A percentile compares a stretch with the other conserved stretches of the same genome.
phyloP scores from a whole-genome alignment of 2,888 invertebrate genomes.

The Sarcophaga carnaria region DNA sequence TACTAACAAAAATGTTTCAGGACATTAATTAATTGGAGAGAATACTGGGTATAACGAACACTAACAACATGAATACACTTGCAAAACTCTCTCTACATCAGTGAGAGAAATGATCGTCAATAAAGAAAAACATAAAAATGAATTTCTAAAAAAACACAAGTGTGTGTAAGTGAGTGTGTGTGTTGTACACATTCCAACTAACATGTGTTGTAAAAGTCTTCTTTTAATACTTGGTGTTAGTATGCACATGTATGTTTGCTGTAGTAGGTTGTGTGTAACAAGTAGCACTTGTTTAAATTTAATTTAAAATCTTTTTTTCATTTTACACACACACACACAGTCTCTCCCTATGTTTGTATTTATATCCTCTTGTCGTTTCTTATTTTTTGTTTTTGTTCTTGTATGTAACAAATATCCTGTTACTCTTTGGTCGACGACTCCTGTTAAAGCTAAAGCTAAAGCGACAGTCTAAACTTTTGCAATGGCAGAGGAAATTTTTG shows the following conservation, averaged over 20 bases:
- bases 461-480: background rate
- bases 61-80: background rate
- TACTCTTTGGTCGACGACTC: background rate
- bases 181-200: conserved; percentile 2
- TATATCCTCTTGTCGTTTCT: background rate
- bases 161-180: background rate
- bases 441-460: background rate
- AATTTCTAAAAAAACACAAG: background rate
- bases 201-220: background rate
- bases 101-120: background rate
- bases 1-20: conserved; percentile 41
- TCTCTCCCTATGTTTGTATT: too few relatives aligned
- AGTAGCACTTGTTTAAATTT: conserved; percentile 42
- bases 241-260: background rate
- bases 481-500: background rate
- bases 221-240: background rate
- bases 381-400: background rate
- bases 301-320: conserved; percentile 27
- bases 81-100: background rate
- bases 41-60: background rate
- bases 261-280: too few relatives aligned
- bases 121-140: background rate
- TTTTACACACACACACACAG: background rate
- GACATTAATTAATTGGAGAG: conserved; percentile 55
- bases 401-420: conserved; percentile 12